Base-by-base conservation (phyloP, 1,140 invertebrate genomes). In the Cotesia vestalis region DNA sequence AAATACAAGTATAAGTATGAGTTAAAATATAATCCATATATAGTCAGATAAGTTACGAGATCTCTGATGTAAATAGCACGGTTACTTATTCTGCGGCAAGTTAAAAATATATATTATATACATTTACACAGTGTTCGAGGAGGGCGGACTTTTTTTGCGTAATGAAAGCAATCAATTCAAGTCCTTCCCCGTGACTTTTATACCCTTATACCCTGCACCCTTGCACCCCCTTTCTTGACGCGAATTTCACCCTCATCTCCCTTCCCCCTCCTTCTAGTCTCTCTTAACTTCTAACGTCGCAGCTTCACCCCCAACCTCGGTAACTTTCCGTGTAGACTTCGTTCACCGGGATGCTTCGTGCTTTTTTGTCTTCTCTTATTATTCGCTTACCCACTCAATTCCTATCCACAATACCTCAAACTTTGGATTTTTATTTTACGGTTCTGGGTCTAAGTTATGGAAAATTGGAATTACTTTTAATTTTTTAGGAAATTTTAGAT, bases 131-230 rank as follows among this genome's bases (percentile, higher is more conserved):
- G 40, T 9, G 11, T 6, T 79, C 53, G 67, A 75, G 66, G 73
- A 46, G 68, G 73, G 73, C 67, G 78, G 73, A 20, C 82, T 86
- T 86, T 84, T 85, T 84, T 85, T 84, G 78, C 81, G 82, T 86
- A 86, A 86, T 86, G 84, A 85, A 86, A 86, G 85, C 83, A 86
- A 86, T 86, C 84, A 86, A 86, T 86, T 86, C 82, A 82, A 84
- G 80, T 82, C 82, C 79, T 75, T 78, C 75, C 79, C 78, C 79
- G 78, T 78, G 78, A 55, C 64, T 68, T 34, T 67, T 55, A 14
- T 46, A 46, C 40, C 8, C 40, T 46, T 8, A 46, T 46, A 46
- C 40, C 40, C 38, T 40, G 27, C 38, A 40, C 38, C 40, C 40
- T 27, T 27, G 27, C 40, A 6, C 68, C 57, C 59, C 60, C 35